Conservation (phyloP, 1,140 invertebrate genomes). For the Hycleus cichorii region DNA sequence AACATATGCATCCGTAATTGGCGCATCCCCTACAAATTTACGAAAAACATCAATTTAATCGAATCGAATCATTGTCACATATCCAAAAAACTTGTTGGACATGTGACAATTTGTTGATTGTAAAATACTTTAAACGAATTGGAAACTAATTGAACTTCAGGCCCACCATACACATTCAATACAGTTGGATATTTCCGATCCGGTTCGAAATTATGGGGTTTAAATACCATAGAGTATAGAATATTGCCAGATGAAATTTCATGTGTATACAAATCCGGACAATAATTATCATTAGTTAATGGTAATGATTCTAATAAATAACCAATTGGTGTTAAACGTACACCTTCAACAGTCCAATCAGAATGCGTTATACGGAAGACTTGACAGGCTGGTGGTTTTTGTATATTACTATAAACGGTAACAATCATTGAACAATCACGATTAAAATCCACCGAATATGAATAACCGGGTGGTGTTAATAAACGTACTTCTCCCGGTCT, state of each 20-base stretch:
- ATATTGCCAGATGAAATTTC: constrained; percentile 64
- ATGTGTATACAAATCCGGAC: constrained; percentile 68
- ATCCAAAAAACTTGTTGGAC: no score
- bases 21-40: constrained; percentile 63
- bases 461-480: constrained; percentile 67
- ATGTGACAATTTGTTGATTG: not conserved
- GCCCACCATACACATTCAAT: constrained; percentile 95
- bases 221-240: constrained; percentile 88
- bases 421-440: constrained; percentile 80
- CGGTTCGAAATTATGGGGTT: constrained; percentile 69
- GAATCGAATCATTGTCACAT: not conserved
- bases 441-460: constrained; percentile 73
- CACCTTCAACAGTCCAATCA: constrained; percentile 57
- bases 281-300: constrained; percentile 52
- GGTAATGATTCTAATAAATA: constrained; percentile 57
- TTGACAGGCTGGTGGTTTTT: constrained; percentile 70
- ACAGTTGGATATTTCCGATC: constrained; percentile 87
- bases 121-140: constrained; percentile 83
- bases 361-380: constrained; percentile 65
- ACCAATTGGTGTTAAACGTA: constrained; percentile 58
- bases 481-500: constrained; percentile 59
- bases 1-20: constrained; percentile 92
- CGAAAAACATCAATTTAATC: not conserved
- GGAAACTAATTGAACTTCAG: constrained; percentile 93
- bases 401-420: constrained; percentile 82